Conservation (phyloP, 2,888 invertebrate species). For the Phengaris alcon region DNA sequence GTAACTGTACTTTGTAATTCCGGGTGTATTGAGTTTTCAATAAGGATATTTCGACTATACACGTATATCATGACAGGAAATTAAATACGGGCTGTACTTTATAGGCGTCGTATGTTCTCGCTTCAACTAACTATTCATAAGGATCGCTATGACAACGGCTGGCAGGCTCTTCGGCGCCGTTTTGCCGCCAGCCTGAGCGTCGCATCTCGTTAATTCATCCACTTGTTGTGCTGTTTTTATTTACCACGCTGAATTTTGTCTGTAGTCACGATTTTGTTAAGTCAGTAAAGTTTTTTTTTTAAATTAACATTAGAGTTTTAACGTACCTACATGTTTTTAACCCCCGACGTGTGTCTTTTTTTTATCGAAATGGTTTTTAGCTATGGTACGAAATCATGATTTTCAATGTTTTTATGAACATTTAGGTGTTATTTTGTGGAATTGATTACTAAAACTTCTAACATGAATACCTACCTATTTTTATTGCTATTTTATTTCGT, state of each 20-base stretch:
- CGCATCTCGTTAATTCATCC: slow-evolving; percentile 30
- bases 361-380: too few species aligned
- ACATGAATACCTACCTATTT: too few species aligned
- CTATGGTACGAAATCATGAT: too few species aligned
- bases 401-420: too few species aligned
- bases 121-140: slow-evolving; percentile 34
- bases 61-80: slow-evolving; percentile 1
- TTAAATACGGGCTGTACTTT: slow-evolving; percentile 26
- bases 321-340: too few species aligned
- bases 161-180: slow-evolving; percentile 39
- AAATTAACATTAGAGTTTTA: too few species aligned
- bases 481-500: neutral
- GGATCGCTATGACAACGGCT: slow-evolving; percentile 42
- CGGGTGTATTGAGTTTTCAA: too few species aligned
- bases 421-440: too few species aligned
- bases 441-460: too few species aligned
- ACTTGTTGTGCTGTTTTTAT: slow-evolving; percentile 33
- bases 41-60: neutral
- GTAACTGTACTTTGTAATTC: too few species aligned
- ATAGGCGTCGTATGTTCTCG: slow-evolving; percentile 27
- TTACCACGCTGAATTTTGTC: slow-evolving; percentile 7
- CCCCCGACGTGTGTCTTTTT: too few species aligned
- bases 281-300: too few species aligned
- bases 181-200: slow-evolving; percentile 35
- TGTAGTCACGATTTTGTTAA: neutral